These are phyloP conservation scores for Pogonocichla stellata DNA, from an alignment of 2,113 vertebrate genomes.

Conservation along the genomic window DNA sequence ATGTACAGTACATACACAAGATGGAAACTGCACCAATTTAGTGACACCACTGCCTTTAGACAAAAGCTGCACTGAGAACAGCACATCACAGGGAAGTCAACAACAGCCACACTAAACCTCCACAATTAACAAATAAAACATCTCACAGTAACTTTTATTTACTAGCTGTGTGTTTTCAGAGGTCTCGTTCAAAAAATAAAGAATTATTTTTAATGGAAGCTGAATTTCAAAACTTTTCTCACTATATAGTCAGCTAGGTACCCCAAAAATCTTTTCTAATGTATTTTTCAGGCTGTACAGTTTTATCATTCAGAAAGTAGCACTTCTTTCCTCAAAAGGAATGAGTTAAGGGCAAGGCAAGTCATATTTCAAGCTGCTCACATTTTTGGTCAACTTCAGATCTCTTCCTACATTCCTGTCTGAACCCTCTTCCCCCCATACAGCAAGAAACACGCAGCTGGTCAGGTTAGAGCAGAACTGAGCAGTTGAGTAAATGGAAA, in stretches of 20 bases:
- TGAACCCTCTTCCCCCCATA: background rate
- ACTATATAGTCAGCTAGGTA: background rate
- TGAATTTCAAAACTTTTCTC: background rate
- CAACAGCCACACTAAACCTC: background rate
- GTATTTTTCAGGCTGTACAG: background rate
- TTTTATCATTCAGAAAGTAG: background rate
- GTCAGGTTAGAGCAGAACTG: background rate
- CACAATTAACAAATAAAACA: background rate
- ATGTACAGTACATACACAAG: fast-evolving
- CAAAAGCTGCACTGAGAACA: background rate
- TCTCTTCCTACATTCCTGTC: background rate
- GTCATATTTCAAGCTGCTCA: background rate
- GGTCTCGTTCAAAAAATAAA: background rate
- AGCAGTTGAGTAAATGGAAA: background rate
- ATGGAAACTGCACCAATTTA: background rate
- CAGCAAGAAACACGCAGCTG: background rate
- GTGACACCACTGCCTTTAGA: background rate
- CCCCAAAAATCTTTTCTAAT: background rate
- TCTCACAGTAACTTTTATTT: background rate
- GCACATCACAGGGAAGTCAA: background rate
- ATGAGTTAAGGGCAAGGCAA: background rate
- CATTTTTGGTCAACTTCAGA: background rate
- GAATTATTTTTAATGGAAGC: background rate
- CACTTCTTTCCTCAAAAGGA: background rate
- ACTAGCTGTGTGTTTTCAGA: background rate